A percentile compares a stretch with the other conserved stretches of the same genome.
These are phyloP conservation scores for Lepidochrysops patricia DNA, from an alignment of 2,888 invertebrate genomes.

Conservation along the genomic window DNA sequence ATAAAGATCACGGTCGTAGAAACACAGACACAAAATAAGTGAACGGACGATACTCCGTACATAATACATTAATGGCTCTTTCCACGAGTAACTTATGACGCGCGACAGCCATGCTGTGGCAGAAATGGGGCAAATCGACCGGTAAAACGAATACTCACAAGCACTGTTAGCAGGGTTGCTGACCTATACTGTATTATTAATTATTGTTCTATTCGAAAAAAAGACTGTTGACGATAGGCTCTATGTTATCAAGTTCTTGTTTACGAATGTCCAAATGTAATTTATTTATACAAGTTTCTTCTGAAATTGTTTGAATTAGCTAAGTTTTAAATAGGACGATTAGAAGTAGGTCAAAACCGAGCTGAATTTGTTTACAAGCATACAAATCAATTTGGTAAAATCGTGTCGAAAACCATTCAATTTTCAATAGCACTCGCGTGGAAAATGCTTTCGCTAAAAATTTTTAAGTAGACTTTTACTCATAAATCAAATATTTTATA, in stretches of 20 bases:
- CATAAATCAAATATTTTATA: not conserved
- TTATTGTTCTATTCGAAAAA: not conserved
- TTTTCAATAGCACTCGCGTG: not conserved
- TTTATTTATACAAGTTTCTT: not conserved
- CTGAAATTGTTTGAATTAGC: not conserved
- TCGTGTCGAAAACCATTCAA: slow-evolving; percentile 5
- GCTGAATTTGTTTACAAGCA: slow-evolving; percentile 5
- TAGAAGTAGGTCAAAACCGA: slow-evolving; percentile 5
- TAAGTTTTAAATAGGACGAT: not conserved
- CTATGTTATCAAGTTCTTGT: not conserved
- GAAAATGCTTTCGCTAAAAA: not conserved
- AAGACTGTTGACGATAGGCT: not conserved
- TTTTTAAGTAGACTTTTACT: not conserved
- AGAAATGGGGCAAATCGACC: no score
- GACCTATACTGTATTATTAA: no score
- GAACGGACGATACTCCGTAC: no score
- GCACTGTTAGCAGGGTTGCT: no score
- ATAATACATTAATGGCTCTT: not conserved
- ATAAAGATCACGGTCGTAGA: no score
- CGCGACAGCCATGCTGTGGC: no score
- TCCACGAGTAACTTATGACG: not conserved
- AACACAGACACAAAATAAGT: no score
- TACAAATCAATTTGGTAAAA: slow-evolving; percentile 4
- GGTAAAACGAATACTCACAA: no score
- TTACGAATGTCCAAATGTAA: not conserved